phyloP scores from a whole-genome alignment of 2,113 vertebrate genomes.

The Nothobranchius furzeri region DNA sequence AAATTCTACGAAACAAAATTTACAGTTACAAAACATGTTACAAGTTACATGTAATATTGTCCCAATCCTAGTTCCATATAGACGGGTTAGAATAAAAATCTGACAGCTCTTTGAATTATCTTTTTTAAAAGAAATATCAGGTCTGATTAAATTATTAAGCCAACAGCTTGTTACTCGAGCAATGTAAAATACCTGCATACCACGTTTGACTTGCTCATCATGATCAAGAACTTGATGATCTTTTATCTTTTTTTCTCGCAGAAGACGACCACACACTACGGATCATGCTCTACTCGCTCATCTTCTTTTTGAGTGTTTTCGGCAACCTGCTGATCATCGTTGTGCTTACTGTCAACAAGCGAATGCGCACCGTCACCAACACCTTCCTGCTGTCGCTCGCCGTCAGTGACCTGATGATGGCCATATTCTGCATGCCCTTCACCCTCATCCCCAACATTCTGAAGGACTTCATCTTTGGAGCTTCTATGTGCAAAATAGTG shows the following conservation, averaged over 20 bases:
- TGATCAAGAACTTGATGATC: too few relatives aligned
- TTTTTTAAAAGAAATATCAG: neutral
- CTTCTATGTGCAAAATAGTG: conserved; percentile 89
- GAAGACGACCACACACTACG: conserved; percentile 85
- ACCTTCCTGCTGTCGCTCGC: conserved; percentile 94
- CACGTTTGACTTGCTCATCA: too few relatives aligned
- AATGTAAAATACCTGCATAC: too few relatives aligned
- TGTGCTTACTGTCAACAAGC: conserved; percentile 88
- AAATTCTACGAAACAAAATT: too few relatives aligned
- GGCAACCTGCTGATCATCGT: conserved; percentile 92
- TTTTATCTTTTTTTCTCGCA: conserved; percentile 41
- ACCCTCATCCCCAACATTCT: conserved; percentile 92
- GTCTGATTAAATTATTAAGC: neutral
- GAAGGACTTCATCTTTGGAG: conserved; percentile 93
- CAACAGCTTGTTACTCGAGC: neutral
- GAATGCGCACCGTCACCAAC: conserved; percentile 94
- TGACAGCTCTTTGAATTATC: neutral
- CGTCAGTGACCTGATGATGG: conserved; percentile 93
- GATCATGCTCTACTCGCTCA: conserved; percentile 86
- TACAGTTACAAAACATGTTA: too few relatives aligned
- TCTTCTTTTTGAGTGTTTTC: conserved; percentile 89
- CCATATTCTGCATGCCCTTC: conserved; percentile 95
- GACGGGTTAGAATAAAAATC: too few relatives aligned
- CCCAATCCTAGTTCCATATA: too few relatives aligned
- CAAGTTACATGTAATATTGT: too few relatives aligned